Percentiles rank a stretch among this genome's conserved stretches.
Evolutionary conservation across 23 tunicate genomes (phyloP).

Genomic region (Pegea sp.): DNA sequence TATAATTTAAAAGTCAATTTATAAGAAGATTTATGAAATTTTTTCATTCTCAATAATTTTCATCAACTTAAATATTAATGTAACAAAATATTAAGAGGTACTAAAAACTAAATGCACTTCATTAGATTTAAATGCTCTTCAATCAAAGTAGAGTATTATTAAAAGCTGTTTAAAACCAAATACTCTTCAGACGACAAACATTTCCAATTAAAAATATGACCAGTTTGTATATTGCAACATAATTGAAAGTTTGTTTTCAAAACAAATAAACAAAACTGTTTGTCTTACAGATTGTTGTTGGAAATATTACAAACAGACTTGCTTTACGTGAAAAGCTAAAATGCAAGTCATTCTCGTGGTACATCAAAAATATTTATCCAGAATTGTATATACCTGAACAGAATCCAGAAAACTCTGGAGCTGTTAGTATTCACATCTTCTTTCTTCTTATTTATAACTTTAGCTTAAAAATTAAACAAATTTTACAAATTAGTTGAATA

Average conservation of each 20-base stretch:
- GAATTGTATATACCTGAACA: constrained; percentile 79
- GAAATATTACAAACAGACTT: constrained; percentile 24
- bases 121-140: no score
- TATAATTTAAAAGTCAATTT: no score
- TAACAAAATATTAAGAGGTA: no score
- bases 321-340: constrained; percentile 19
- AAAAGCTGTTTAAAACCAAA: no score
- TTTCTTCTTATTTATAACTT: neutral
- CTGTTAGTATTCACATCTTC: constrained; percentile 37
- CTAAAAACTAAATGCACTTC: no score
- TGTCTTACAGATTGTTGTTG: constrained; percentile 18
- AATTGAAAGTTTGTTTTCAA: neutral
- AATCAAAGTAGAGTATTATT: no score
- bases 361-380: constrained; percentile 45
- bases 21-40: no score
- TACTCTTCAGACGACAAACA: no score
- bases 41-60: no score
- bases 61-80: no score
- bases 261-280: neutral
- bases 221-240: no score
- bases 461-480: neutral
- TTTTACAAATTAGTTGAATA: neutral
- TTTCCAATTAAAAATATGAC: no score
- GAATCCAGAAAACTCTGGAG: constrained; percentile 42
- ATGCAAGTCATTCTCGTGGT: constrained; percentile 81